These are phyloP conservation scores for Amphimedon queenslandica DNA, from an alignment of 37 sponge, comb jelly and placozoan genomes.

Conservation along the genomic window DNA sequence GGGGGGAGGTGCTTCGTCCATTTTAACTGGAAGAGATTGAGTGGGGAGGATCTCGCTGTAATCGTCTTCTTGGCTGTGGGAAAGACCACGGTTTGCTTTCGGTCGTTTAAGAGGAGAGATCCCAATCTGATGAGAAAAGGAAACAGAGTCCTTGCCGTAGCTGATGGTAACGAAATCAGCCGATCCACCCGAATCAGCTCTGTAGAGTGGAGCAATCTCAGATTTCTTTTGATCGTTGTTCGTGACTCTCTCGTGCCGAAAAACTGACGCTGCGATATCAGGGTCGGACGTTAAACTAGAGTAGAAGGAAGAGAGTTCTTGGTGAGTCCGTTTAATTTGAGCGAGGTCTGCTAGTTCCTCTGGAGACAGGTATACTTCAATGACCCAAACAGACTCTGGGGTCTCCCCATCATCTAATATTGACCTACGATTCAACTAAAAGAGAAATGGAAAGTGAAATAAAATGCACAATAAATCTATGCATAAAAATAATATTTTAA, in stretches of 20 bases:
- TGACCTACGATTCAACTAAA: conserved; percentile 18
- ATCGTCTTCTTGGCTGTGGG: no score
- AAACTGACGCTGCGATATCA: background rate
- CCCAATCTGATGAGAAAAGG: background rate
- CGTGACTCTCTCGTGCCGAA: background rate
- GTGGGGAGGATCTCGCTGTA: no score
- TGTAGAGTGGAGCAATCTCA: background rate
- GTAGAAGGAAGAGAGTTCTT: conserved; percentile 3
- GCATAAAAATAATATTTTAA: background rate
- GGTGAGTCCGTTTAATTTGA: conserved; percentile 3
- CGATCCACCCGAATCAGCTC: background rate
- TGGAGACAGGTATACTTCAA: conserved; percentile 38
- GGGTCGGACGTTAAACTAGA: conserved; percentile 15
- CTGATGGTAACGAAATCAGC: background rate
- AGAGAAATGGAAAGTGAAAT: background rate
- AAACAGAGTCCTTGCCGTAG: background rate
- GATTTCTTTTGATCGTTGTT: background rate
- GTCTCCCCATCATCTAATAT: conserved; percentile 28
- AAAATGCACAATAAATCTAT: background rate
- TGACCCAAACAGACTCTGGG: conserved; percentile 45
- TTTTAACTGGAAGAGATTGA: no score
- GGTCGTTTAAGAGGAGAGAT: background rate
- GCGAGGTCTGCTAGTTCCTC: conserved; percentile 10
- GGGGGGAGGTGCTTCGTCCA: background rate
- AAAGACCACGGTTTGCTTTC: background rate